Evolutionary conservation across 2,113 vertebrate species (phyloP).

Genomic region (Leptocoma aspasia): DNA sequence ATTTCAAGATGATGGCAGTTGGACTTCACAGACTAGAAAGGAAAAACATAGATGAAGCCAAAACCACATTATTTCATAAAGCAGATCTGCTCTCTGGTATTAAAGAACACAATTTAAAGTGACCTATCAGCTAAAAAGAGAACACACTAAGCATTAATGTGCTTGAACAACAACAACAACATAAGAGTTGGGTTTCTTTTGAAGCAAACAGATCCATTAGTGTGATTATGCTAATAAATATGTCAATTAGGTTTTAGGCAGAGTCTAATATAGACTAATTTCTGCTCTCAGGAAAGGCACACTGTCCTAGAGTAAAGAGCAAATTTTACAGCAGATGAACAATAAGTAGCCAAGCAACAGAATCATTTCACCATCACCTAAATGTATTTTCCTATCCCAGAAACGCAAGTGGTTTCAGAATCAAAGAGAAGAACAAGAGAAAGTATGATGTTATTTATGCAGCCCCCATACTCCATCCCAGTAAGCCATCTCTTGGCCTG

Average conservation of each 20-base stretch:
- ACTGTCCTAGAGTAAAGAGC: neutral
- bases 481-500: neutral
- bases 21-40: neutral
- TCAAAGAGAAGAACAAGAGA: neutral
- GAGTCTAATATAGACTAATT: slow-evolving; percentile 57
- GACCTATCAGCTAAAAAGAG: slow-evolving; percentile 13
- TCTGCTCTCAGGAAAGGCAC: slow-evolving; percentile 13
- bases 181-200: neutral
- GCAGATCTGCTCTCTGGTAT: neutral
- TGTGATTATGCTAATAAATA: slow-evolving; percentile 36
- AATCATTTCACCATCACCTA: slow-evolving; percentile 22
- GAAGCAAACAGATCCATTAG: slow-evolving; percentile 41
- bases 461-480: neutral
- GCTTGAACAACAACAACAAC: slow-evolving; percentile 27
- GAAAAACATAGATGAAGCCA: neutral
- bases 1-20: neutral
- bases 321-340: slow-evolving; percentile 48
- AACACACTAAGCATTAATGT: neutral
- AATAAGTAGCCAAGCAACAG: slow-evolving; percentile 60
- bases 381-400: slow-evolving; percentile 7
- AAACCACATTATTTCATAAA: neutral
- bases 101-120: neutral
- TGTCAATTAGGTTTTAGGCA: slow-evolving; percentile 40
- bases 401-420: slow-evolving; percentile 29
- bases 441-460: neutral